phyloP scores from a whole-genome alignment of 2,113 vertebrate genomes.

The Probosciger aterrimus region DNA sequence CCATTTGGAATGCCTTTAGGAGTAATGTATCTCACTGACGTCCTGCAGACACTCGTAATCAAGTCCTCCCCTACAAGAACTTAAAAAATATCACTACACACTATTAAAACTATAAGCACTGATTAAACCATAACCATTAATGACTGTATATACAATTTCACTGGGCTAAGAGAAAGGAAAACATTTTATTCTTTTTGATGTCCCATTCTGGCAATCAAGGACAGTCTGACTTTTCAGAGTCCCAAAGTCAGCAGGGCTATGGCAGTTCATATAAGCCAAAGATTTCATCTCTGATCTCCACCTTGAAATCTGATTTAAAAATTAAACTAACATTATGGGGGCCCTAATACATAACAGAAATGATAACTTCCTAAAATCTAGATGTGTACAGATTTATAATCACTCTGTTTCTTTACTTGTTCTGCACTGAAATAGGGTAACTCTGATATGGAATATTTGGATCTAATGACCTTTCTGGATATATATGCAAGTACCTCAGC shows the following conservation, averaged over 20 bases:
- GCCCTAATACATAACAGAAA: not conserved
- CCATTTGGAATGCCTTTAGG: not conserved
- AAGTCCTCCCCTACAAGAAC: not conserved
- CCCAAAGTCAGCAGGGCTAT: not conserved
- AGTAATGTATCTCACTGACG: not conserved
- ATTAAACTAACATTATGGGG: not conserved
- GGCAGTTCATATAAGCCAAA: not conserved
- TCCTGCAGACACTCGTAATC: rapidly evolving
- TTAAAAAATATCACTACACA: not conserved
- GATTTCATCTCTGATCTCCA: not conserved
- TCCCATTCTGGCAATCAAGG: not conserved
- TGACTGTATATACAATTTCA: not conserved
- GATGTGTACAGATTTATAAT: not conserved
- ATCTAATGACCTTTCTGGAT: not conserved
- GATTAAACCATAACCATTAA: not conserved
- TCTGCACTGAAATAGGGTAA: not conserved
- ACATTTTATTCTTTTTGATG: not conserved
- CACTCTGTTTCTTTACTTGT: not conserved
- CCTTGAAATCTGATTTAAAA: not conserved
- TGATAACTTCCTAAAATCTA: not conserved
- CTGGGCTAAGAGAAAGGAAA: not conserved
- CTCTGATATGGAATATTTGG: not conserved
- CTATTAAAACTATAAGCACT: not conserved
- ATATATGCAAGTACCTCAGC: not conserved
- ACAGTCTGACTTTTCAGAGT: not conserved